Conservation (phyloP, 1,140 invertebrate genomes). For the Oreohelix idahoensis region DNA sequence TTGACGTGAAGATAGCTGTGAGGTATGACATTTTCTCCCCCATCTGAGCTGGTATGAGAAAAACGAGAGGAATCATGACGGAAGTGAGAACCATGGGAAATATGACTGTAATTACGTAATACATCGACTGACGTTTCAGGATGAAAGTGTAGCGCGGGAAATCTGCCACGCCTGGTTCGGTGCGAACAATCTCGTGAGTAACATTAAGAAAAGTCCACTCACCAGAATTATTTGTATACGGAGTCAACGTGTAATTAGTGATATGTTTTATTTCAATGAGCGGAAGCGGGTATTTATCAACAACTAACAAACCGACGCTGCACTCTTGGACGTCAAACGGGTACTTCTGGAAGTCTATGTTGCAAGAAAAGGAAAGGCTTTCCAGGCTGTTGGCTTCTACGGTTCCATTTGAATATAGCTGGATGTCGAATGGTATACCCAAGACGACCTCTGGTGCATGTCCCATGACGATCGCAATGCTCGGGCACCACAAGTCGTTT, state of each 20-base stretch:
- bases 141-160: conserved; percentile 6
- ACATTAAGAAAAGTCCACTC: neutral
- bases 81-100: conserved; percentile 41
- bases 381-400: neutral
- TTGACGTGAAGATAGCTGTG: conserved; percentile 20
- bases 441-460: neutral
- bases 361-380: neutral
- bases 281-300: neutral
- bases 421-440: neutral
- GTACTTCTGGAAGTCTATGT: neutral
- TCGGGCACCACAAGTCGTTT: neutral
- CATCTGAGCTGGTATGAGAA: conserved; percentile 35
- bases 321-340: neutral
- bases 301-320: neutral
- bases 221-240: neutral
- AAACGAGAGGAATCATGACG: conserved; percentile 33
- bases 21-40: conserved; percentile 45
- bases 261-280: neutral
- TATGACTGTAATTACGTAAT: conserved; percentile 40
- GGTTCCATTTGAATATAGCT: neutral
- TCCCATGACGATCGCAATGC: neutral
- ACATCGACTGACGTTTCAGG: conserved; percentile 6
- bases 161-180: neutral
- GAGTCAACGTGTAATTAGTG: neutral
- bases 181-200: neutral